Base-by-base conservation (phyloP, 2,888 invertebrate genomes). In the Caenorhabditis macrosperma region DNA sequence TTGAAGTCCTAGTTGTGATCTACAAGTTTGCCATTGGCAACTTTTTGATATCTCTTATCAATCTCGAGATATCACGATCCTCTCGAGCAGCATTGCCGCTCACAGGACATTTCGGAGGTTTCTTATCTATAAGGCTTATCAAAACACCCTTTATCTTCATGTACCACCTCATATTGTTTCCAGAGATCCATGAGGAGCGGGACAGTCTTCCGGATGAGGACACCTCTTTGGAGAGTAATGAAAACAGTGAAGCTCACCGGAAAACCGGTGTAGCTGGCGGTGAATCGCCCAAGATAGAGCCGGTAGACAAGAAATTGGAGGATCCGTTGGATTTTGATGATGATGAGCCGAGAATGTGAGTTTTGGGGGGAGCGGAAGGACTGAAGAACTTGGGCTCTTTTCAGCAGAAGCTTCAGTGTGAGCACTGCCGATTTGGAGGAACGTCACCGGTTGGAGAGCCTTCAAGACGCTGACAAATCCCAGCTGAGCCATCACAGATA, bases 131-230 rank as follows among this genome's bases (percentile, higher is more conserved):
- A n/a, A n/a, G n/a, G n/a, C n/a, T n/a, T n/a, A n/a, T n/a, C n/a
- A n/a, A n/a, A n/a, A n/a, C n/a, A n/a, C n/a, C n/a, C n/a, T n/a
- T n/a, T n/a, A n/a, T n/a, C n/a, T n/a, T n/a, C n/a, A n/a, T n/a
- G n/a, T n/a, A n/a, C n/a, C n/a, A n/a, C n/a, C n/a, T n/a, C n/a
- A 28, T 38, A 52, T 54, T n/a, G 38, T 22, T 35, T 57, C 2
- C 46, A 72, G 75, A 75, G 33, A 75, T 75, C 41, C 66, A 75
- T 33, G 75, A 75, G 15, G 75, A 75, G 17, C 74, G 74, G 12
- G 74, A 74, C 59, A 75, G 75, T 66, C 17, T 75, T 9, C 75
- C 66, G 17, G 75, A 75, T 41, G 66, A 75, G 15, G 75, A 75
- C 17, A 50, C 50, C 41, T 50, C 6, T 41, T 24, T 55, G 52